phyloP scores from a whole-genome alignment of 2,113 vertebrate genomes.

The Gymnobelideus leadbeateri region DNA sequence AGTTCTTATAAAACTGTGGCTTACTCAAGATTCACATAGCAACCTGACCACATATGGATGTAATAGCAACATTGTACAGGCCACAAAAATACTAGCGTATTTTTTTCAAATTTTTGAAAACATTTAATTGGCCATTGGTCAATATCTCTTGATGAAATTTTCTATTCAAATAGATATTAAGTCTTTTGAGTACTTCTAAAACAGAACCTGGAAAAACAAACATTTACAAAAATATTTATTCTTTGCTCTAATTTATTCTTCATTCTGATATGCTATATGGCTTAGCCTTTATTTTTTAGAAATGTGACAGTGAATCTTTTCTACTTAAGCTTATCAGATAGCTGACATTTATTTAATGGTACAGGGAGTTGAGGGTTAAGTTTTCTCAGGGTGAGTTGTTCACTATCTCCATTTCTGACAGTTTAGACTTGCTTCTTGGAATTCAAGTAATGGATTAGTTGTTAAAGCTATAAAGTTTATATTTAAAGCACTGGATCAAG shows the following conservation, averaged over 20 bases:
- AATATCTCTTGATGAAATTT: not conserved
- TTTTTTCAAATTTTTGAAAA: not conserved
- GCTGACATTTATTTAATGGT: not conserved
- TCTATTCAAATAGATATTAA: no score
- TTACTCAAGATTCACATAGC: not conserved
- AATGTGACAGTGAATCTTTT: not conserved
- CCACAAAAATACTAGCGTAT: not conserved
- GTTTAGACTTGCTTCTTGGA: conserved; percentile 1
- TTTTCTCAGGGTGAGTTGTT: conserved; percentile 26
- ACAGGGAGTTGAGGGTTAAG: not conserved
- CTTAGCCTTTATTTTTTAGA: not conserved
- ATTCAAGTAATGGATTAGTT: not conserved
- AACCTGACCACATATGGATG: not conserved
- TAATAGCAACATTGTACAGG: not conserved
- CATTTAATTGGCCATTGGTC: not conserved
- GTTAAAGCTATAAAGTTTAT: not conserved
- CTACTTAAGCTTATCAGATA: not conserved
- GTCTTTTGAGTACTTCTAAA: not conserved
- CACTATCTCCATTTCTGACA: not conserved
- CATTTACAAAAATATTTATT: not conserved
- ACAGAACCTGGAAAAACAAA: not conserved
- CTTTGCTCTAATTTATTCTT: not conserved
- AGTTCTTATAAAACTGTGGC: not conserved
- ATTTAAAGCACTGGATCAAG: not conserved
- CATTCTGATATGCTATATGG: not conserved